Percentiles rank a stretch among this genome's conserved stretches.
phyloP scores from a whole-genome alignment of 2,888 invertebrate genomes.

The Rhamphomyia laevipes region DNA sequence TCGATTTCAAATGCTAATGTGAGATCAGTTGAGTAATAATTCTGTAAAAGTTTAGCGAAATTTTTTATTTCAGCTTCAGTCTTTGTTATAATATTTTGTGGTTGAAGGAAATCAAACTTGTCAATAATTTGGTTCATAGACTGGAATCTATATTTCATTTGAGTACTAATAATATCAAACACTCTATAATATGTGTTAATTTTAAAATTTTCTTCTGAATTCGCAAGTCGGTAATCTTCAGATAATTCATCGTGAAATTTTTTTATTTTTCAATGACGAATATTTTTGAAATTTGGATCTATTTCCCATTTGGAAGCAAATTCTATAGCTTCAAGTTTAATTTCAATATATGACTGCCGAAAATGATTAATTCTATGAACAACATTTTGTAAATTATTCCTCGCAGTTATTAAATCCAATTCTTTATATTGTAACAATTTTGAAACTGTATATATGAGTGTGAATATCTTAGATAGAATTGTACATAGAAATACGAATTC shows the following conservation, averaged over 20 bases:
- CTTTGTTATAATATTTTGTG: not conserved
- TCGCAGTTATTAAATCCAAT: not conserved
- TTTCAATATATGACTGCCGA: not conserved
- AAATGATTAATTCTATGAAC: not conserved
- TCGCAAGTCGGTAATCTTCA: not conserved
- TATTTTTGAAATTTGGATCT: not conserved
- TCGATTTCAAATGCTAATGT: constrained; percentile 1
- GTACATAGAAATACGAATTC: constrained; percentile 1
- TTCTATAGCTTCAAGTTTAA: not conserved
- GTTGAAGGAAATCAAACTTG: not conserved
- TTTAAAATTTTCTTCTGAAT: not conserved
- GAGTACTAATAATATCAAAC: not conserved
- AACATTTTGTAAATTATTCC: not conserved
- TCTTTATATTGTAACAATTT: not conserved
- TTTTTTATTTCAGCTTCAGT: not conserved
- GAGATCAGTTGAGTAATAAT: not conserved
- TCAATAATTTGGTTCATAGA: not conserved
- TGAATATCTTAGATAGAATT: constrained; percentile 1
- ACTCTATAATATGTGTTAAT: not conserved
- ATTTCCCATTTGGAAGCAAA: not conserved
- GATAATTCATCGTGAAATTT: not conserved
- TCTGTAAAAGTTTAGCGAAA: not conserved
- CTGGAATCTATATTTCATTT: not conserved
- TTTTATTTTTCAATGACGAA: not conserved
- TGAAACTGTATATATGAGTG: not conserved